Percentiles rank a stretch among this genome's conserved stretches.
Evolutionary conservation across 1,140 invertebrate species (phyloP).

Genomic region (Rhyacophila brunnea): DNA sequence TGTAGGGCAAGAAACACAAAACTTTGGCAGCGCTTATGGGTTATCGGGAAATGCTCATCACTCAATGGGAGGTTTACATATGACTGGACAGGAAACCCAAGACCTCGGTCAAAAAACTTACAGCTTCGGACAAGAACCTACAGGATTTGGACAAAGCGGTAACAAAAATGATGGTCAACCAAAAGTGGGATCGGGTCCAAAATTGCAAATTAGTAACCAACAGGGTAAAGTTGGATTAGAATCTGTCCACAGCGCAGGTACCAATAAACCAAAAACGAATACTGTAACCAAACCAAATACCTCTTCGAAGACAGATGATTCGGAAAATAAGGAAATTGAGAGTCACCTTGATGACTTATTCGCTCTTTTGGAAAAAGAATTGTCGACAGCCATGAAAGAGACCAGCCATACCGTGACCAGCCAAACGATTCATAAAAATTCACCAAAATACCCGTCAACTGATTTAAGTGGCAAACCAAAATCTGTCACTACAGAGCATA

Average conservation of each 20-base stretch:
- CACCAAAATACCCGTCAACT: not conserved
- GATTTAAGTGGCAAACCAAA: not conserved
- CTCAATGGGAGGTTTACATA: not conserved
- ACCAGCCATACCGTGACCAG: constrained; percentile 6
- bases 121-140: constrained; percentile 17
- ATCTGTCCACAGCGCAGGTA: not conserved
- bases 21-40: constrained; percentile 17
- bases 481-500: not conserved
- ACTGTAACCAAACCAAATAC: not conserved
- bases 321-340: not conserved
- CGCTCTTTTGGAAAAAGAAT: constrained; percentile 3
- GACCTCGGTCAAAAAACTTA: constrained; percentile 16
- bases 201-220: not conserved
- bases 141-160: not conserved
- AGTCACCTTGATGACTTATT: constrained; percentile 19
- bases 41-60: no score
- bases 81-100: constrained; percentile 14
- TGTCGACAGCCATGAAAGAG: not conserved
- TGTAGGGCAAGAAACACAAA: constrained; percentile 8
- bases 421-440: not conserved
- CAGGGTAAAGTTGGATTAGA: constrained; percentile 3
- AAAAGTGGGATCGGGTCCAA: not conserved
- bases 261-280: not conserved
- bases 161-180: not conserved
- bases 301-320: not conserved